Evolutionary conservation across 2,888 invertebrate genomes (phyloP), one percentile per base, ranked within the genome.

Genomic region (Therioaphis trifolii): DNA sequence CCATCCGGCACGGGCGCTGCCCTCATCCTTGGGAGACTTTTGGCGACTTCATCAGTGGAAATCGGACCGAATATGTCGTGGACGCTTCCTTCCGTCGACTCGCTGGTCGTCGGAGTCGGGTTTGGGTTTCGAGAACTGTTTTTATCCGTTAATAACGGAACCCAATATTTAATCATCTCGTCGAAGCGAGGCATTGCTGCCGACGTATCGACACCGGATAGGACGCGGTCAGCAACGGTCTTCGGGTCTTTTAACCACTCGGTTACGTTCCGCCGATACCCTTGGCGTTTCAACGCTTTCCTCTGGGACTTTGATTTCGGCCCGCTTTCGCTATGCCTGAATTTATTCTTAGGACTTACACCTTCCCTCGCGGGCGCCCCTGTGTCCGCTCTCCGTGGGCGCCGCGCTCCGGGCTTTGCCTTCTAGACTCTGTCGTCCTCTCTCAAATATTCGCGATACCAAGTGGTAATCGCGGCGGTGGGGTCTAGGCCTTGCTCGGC

Each of bases 41-140:
- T 12, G 0, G 2, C 2, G 0, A 72, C 52, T 4, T 72, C 72
- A 29, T 27, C 5, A 0, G 12, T 0, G 0, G 35, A 2, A 0
- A 72, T 14, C 0, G 71, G 49, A 0, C 2, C 0, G 0, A 18
- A 4, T 0, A 24, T 7, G 35, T 21, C 61, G 24, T 27, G 12
- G 0, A 11, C 4, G 24, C 11, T 4, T 9, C 0, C 0, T 49
- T 11, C 4, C 24, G 27, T 18, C 71, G n/a, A 18, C 40, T 1
- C 0, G 18, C 49, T 27, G 71, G 71, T 9, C 3, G 0, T 4
- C 12, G 14, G 49, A 27, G 0, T 29, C 18, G 2, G 0, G 0
- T 1, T 0, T n/a, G 4, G 3, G 46, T 3, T 46, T 9, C n/a
- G n/a, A n/a, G n/a, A n/a, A n/a, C n/a, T n/a, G n/a, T n/a, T n/a